Percentiles rank a stretch among this genome's conserved stretches.
Evolutionary conservation across 1,140 invertebrate species (phyloP).

Genomic region (Apocrypta bakeri): DNA sequence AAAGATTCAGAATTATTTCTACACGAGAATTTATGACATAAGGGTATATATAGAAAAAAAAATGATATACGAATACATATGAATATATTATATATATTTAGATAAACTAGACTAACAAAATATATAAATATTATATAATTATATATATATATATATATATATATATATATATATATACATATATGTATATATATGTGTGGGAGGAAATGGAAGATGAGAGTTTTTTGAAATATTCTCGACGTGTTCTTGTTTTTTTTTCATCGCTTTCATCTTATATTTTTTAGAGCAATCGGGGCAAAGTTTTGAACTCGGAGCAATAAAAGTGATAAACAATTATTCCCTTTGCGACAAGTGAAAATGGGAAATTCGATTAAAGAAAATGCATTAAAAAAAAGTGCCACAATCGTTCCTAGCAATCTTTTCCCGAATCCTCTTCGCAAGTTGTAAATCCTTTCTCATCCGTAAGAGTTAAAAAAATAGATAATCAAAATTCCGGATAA

Average conservation of each 20-base stretch:
- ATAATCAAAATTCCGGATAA: conserved; percentile 3
- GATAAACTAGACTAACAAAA: conserved; percentile 66
- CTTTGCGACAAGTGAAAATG: conserved; percentile 45
- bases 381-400: conserved; percentile 59
- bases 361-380: conserved; percentile 50
- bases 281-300: conserved; percentile 55
- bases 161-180: conserved; percentile 70
- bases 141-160: conserved; percentile 62
- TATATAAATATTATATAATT: conserved; percentile 58
- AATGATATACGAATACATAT: conserved; percentile 59
- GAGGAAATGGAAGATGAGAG: conserved; percentile 8
- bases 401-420: conserved; percentile 61
- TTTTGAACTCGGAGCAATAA: conserved; percentile 35
- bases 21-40: conserved; percentile 65
- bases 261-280: conserved; percentile 4
- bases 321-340: conserved; percentile 54
- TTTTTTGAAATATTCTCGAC: conserved; percentile 30
- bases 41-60: conserved; percentile 60
- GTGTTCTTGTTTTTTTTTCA: conserved; percentile 2
- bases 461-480: no score
- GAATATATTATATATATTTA: conserved; percentile 69
- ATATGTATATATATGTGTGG: conserved; percentile 53
- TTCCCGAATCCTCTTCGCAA: conserved; percentile 21
- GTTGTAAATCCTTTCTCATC: not conserved
- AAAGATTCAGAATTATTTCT: conserved; percentile 69